Evolutionary conservation across 2,797 vertebrate genomes (phyloP).

Genomic region (Pteronotus mesoamericanus): DNA sequence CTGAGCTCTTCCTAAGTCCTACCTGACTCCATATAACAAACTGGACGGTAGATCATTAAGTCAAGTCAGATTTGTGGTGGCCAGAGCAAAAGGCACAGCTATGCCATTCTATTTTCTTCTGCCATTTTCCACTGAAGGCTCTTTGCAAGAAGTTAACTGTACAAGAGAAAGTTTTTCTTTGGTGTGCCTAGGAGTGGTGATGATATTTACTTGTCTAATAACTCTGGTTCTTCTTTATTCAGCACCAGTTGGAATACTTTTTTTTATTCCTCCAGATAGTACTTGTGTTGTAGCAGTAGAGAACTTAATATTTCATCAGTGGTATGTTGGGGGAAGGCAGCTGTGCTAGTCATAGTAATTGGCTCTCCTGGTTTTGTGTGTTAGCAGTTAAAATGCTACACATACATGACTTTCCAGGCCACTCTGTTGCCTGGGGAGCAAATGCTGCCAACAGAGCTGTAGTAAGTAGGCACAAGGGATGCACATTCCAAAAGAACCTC

Average conservation of each 20-base stretch:
- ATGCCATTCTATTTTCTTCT: background rate
- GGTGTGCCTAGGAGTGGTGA: background rate
- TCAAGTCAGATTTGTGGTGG: conserved; percentile 6
- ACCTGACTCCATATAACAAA: background rate
- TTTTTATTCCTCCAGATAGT: conserved; percentile 16
- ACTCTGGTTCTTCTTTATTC: conserved; percentile 18
- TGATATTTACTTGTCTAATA: background rate
- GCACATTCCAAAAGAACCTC: conserved; percentile 31
- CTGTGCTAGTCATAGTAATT: background rate
- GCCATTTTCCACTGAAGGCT: background rate
- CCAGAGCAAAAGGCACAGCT: background rate
- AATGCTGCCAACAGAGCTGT: background rate
- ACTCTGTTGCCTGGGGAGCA: conserved; percentile 19
- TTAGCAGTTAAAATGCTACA: conserved; percentile 19
- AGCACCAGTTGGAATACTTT: background rate
- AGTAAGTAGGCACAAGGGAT: conserved; percentile 41
- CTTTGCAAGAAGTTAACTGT: background rate
- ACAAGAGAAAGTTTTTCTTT: background rate
- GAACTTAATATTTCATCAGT: conserved; percentile 22
- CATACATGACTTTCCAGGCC: background rate
- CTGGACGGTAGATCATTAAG: background rate
- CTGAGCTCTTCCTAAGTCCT: background rate
- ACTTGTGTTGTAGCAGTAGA: background rate
- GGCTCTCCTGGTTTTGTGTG: conserved; percentile 1
- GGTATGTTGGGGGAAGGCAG: background rate